Percentiles rank a stretch among this genome's conserved stretches.
Evolutionary conservation across 2,888 invertebrate species (phyloP).

Genomic region (Tetragnatha montana): DNA sequence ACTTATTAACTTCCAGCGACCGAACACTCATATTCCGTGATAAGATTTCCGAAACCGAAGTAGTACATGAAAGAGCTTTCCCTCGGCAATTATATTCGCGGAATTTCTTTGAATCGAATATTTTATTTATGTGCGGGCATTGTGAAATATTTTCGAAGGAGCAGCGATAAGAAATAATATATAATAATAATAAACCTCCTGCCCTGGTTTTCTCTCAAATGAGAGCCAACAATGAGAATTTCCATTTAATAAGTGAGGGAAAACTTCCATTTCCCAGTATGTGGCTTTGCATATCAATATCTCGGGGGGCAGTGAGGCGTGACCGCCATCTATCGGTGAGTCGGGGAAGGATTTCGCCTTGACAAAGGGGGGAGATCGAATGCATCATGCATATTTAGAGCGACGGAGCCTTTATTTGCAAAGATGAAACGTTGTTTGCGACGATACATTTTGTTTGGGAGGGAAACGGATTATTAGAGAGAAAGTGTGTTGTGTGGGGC

Average conservation of each 20-base stretch:
- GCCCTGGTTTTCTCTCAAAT: slow-evolving; percentile 47
- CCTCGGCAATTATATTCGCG: slow-evolving; percentile 48
- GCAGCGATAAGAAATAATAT: slow-evolving; percentile 28
- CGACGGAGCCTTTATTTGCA: background rate
- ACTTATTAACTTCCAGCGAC: slow-evolving; percentile 13
- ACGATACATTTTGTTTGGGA: background rate
- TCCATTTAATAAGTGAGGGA: slow-evolving; percentile 56
- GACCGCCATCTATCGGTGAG: slow-evolving; percentile 59
- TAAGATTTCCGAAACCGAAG: slow-evolving; percentile 8
- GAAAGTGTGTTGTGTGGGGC: no score
- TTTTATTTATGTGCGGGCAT: slow-evolving; percentile 12
- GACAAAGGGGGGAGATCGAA: background rate
- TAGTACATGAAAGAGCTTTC: slow-evolving; percentile 8
- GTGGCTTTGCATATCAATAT: slow-evolving; percentile 50
- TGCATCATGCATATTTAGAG: background rate
- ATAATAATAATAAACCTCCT: slow-evolving; percentile 17
- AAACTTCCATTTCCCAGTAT: slow-evolving; percentile 53
- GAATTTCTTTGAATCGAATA: slow-evolving; percentile 35
- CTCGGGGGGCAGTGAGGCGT: slow-evolving; percentile 10
- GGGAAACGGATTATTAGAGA: background rate
- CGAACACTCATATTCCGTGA: slow-evolving; percentile 33
- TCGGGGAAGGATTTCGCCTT: slow-evolving; percentile 26
- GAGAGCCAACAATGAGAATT: slow-evolving; percentile 56
- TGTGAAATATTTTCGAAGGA: background rate
- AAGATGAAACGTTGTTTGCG: background rate